Conservation (phyloP, 2,113 vertebrate species). For the Meriones unguiculatus region DNA sequence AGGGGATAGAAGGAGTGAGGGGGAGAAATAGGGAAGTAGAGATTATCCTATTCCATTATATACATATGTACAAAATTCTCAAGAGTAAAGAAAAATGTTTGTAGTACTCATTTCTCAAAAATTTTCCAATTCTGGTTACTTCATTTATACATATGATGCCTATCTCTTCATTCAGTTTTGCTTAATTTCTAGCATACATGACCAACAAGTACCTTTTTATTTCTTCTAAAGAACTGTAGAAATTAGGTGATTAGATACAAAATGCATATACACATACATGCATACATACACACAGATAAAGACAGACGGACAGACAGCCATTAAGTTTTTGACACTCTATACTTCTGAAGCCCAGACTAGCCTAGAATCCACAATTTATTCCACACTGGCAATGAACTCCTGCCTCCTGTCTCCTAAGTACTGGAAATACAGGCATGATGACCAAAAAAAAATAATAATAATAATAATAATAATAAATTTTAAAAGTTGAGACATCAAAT, state of each 20-base stretch:
- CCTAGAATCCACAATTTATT: neutral
- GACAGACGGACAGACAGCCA: neutral
- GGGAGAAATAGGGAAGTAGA: neutral
- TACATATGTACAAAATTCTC: neutral
- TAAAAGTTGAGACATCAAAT: neutral
- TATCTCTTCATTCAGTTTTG: neutral
- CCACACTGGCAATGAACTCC: neutral
- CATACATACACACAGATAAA: neutral
- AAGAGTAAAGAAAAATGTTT: neutral
- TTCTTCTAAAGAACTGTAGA: neutral
- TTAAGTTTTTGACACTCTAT: neutral
- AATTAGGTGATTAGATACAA: neutral
- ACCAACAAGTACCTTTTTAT: neutral
- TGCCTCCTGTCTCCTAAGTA: neutral
- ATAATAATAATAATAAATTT: constrained; percentile 57
- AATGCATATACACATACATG: neutral
- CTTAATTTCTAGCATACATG: constrained; percentile 33
- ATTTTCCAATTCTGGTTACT: constrained; percentile 5
- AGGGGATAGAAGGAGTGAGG: rapidly evolving
- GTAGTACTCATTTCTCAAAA: neutral
- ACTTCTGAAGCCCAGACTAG: neutral
- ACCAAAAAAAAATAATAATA: constrained; percentile 11
- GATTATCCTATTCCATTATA: no score
- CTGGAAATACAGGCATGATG: neutral
- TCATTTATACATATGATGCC: neutral